A percentile compares a stretch with the other conserved stretches of the same genome.
Conservation (phyloP, 2,888 invertebrate species). For the Polydrusus tereticollis region DNA sequence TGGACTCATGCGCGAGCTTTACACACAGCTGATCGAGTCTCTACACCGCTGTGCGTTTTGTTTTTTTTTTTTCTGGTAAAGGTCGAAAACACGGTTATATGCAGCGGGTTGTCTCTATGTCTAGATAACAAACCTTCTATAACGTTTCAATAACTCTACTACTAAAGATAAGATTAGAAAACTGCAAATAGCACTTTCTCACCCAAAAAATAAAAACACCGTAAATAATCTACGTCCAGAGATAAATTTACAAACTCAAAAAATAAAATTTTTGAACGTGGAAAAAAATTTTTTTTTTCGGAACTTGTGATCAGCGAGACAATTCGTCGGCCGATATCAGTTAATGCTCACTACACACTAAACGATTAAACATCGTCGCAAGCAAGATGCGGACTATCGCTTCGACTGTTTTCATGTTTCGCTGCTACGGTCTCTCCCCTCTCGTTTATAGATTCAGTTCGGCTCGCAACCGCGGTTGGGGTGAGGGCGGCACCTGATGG, state of each 20-base stretch:
- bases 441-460: constrained; percentile 4
- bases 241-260: not conserved
- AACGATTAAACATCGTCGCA: not conserved
- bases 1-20: constrained; percentile 59
- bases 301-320: not conserved
- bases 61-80: constrained; percentile 22
- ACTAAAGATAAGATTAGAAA: constrained; percentile 4
- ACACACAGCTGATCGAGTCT: constrained; percentile 61
- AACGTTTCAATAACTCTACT: not conserved
- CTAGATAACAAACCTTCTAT: not conserved
- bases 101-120: not conserved
- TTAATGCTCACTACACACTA: not conserved
- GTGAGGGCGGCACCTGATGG: constrained; percentile 14
- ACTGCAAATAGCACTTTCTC: not conserved
- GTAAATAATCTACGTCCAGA: not conserved
- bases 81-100: not conserved
- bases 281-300: not conserved
- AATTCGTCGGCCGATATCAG: not conserved
- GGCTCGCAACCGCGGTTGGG: not conserved
- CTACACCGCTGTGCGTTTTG: constrained; percentile 38
- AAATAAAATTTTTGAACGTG: not conserved
- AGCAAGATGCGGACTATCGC: constrained; percentile 7
- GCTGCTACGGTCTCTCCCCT: constrained; percentile 1
- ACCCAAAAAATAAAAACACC: not conserved
- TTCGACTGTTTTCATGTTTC: constrained; percentile 22